These are phyloP conservation scores for Phengaris alcon DNA, from an alignment of 2,888 invertebrate species.

Conservation along the genomic window DNA sequence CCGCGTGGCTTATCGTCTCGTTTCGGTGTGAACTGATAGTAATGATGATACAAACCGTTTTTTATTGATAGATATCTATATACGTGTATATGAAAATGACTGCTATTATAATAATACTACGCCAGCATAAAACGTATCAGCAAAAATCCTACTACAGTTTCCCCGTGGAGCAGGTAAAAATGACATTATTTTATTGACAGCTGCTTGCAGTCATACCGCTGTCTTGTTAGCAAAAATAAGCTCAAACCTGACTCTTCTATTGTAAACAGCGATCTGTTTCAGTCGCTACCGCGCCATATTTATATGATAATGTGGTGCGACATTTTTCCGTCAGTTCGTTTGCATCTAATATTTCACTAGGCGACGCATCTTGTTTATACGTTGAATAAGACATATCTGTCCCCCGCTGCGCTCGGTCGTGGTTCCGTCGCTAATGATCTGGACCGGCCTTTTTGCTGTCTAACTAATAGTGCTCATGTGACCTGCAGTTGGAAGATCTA, in stretches of 20 bases:
- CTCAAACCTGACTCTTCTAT: conserved; percentile 14
- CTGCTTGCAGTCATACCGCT: background rate
- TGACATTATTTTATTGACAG: conserved; percentile 9
- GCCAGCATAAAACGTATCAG: background rate
- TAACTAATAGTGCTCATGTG: conserved; percentile 42
- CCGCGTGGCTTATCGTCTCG: too few relatives aligned
- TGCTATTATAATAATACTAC: too few relatives aligned
- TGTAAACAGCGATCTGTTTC: conserved; percentile 33
- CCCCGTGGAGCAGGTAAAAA: background rate
- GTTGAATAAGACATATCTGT: conserved; percentile 71
- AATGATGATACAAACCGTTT: too few relatives aligned
- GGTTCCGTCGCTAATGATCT: conserved; percentile 69
- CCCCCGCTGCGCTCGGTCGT: conserved; percentile 46
- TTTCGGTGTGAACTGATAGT: too few relatives aligned
- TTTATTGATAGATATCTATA: too few relatives aligned
- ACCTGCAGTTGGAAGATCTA: conserved; percentile 29
- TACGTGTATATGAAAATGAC: too few relatives aligned
- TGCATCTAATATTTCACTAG: conserved; percentile 73
- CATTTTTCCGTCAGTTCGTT: conserved; percentile 67
- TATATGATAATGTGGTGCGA: conserved; percentile 62
- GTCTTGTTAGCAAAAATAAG: conserved; percentile 12
- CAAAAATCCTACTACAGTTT: background rate
- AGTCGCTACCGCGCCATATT: conserved; percentile 50
- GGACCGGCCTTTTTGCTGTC: conserved; percentile 63
- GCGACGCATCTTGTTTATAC: conserved; percentile 66